phyloP scores from a whole-genome alignment of 1,140 invertebrate species.

The Pseudomyrmex sp. region DNA sequence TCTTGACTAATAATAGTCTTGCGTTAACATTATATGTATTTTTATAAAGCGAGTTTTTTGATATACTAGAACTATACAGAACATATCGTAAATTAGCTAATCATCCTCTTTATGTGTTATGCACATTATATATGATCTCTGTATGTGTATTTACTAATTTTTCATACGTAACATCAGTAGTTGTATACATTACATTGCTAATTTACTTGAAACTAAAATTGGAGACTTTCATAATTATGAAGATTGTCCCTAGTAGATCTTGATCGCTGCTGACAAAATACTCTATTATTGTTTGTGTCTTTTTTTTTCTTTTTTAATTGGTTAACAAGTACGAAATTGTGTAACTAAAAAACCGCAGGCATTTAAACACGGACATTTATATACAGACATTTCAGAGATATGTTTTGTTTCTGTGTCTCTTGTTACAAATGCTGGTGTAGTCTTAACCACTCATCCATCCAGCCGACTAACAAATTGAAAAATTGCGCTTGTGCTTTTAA shows the following conservation, averaged over 20 bases:
- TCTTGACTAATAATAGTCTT: slow-evolving; percentile 42
- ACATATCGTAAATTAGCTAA: slow-evolving; percentile 30
- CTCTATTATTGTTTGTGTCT: not conserved
- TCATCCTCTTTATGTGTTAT: slow-evolving; percentile 36
- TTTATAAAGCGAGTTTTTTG: not conserved
- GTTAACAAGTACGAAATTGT: not conserved
- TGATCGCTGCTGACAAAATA: not conserved
- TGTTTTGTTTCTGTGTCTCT: slow-evolving; percentile 56
- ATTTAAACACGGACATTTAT: not conserved
- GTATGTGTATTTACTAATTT: slow-evolving; percentile 54
- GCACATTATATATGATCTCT: slow-evolving; percentile 39
- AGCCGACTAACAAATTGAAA: slow-evolving; percentile 81
- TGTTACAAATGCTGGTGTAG: slow-evolving; percentile 66
- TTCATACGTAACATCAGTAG: slow-evolving; percentile 38
- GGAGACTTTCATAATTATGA: slow-evolving; percentile 12
- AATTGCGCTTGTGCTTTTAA: slow-evolving; percentile 67
- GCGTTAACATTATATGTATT: slow-evolving; percentile 15
- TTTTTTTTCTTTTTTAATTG: not conserved
- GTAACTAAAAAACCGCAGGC: not conserved
- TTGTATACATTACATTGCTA: slow-evolving; percentile 18
- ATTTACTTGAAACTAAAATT: slow-evolving; percentile 12
- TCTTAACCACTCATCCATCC: slow-evolving; percentile 86
- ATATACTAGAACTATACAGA: not conserved
- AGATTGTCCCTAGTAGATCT: slow-evolving; percentile 9
- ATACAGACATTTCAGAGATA: slow-evolving; percentile 20